Evolutionary conservation across 2,113 vertebrate species (phyloP).

Genomic region (Cairina moschata): DNA sequence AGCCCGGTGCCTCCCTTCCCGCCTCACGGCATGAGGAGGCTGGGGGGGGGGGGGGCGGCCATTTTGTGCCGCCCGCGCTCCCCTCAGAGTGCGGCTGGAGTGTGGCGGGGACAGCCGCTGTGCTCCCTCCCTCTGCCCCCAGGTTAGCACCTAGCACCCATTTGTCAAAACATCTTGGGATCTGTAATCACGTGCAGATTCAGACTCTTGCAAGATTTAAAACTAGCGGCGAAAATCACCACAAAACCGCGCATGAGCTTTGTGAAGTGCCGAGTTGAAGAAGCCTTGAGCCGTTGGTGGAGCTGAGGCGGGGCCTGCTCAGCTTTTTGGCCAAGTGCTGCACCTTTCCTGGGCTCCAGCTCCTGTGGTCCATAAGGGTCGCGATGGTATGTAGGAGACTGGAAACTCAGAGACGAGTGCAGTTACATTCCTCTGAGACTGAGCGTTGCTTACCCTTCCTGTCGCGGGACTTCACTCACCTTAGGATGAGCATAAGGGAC

Average conservation of each 20-base stretch:
- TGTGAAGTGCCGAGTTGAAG: neutral
- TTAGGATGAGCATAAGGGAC: constrained; percentile 41
- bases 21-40: neutral
- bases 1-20: too few species aligned
- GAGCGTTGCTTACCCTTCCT: neutral
- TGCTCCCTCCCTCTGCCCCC: neutral
- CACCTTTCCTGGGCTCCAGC: neutral
- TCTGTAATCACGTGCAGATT: neutral
- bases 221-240: neutral
- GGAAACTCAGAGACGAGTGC: neutral
- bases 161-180: neutral
- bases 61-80: neutral
- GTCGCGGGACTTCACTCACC: neutral
- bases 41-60: neutral
- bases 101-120: neutral
- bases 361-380: rapidly evolving
- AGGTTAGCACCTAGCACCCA: neutral
- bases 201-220: neutral
- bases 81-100: neutral
- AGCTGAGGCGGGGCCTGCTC: neutral
- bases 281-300: neutral
- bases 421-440: neutral
- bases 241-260: neutral
- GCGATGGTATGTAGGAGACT: neutral
- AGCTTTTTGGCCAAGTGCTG: neutral